Base-by-base conservation (phyloP, 2,888 invertebrate genomes). In the Agrochola lychnidis region DNA sequence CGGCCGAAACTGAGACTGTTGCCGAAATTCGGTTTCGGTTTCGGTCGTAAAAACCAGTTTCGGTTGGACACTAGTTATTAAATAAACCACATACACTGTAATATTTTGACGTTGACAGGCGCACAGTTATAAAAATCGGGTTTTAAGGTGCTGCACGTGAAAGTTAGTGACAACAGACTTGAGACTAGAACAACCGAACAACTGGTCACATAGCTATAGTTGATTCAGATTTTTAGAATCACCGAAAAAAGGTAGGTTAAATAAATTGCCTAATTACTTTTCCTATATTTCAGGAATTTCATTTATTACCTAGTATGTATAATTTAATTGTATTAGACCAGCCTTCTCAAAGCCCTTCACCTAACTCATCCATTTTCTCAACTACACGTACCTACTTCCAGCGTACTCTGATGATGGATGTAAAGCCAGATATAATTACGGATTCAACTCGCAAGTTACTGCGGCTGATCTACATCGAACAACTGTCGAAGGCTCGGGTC, bases 391-490 rank as follows among this genome's bases (percentile, higher is more conserved):
- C 25, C 30, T 59, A 25, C 9, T 70, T 70, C 7, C 85, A 96
- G 96, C 89, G 94, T 42, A 90, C 88, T n/a, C 89, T 91, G 25
- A 94, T 93, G 89, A 95, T 96, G 94, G 89, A 94, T 22, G 93
- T 92, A 92, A 86, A 87, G 0, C 95, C 96, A 0, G 93, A 95
- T 69, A 82, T 95, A 16, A 84, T 77, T 25, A 91, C 88, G 40
- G 94, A 94, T 72, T 92, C 96, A 1, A 89, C 91, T 0, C 93
- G 94, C 0, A 94, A 96, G 0, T 90, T 96, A 36, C 90, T 95
- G 22, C 92, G 95, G 0, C 84, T 96, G 36, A 85, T 96, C 48
- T 96, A 95, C 88, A 93, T 96, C 36, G 93, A 96, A 62, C 96
- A 96, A 81, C 89, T 96, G 70, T 91, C 94, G 0, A 89, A 92